Evolutionary conservation across 1,140 invertebrate species (phyloP).

Genomic region (Zaprionus ornatus): DNA sequence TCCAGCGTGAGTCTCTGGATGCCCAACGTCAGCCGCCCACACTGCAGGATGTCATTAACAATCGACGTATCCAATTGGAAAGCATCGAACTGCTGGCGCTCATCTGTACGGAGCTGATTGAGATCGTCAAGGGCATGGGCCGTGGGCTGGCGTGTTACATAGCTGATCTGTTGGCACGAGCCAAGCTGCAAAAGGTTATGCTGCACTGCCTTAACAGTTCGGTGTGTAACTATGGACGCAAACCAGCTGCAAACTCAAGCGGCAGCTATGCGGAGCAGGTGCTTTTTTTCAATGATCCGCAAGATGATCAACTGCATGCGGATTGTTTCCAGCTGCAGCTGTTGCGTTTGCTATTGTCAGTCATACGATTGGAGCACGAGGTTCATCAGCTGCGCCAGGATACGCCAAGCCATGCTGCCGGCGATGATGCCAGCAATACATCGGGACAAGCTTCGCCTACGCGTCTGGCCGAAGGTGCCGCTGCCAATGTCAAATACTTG

Average conservation of each 20-base stretch:
- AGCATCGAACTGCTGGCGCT: conserved; percentile 91
- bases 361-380: conserved; percentile 92
- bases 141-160: conserved; percentile 93
- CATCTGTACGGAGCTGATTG: conserved; percentile 90
- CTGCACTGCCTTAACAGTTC: conserved; percentile 93
- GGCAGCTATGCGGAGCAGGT: conserved; percentile 92
- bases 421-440: conserved; percentile 34
- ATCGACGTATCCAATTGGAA: conserved; percentile 90
- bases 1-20: conserved; percentile 87
- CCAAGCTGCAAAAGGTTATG: conserved; percentile 95
- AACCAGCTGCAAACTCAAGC: neutral
- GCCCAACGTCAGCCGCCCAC: conserved; percentile 86
- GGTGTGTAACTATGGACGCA: conserved; percentile 85
- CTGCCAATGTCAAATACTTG: conserved; percentile 86
- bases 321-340: conserved; percentile 92
- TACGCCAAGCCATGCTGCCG: conserved; percentile 43
- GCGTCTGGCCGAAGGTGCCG: conserved; percentile 60
- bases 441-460: conserved; percentile 75
- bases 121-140: conserved; percentile 92
- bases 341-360: conserved; percentile 87
- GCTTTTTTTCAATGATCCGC: conserved; percentile 91
- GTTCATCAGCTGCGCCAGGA: conserved; percentile 86
- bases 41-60: conserved; percentile 90
- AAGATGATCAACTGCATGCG: conserved; percentile 87
- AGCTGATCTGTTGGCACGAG: conserved; percentile 91